Percentiles rank a stretch among this genome's conserved stretches.
phyloP scores from a whole-genome alignment of 2,888 invertebrate genomes.

The Latrodectus hesperus region DNA sequence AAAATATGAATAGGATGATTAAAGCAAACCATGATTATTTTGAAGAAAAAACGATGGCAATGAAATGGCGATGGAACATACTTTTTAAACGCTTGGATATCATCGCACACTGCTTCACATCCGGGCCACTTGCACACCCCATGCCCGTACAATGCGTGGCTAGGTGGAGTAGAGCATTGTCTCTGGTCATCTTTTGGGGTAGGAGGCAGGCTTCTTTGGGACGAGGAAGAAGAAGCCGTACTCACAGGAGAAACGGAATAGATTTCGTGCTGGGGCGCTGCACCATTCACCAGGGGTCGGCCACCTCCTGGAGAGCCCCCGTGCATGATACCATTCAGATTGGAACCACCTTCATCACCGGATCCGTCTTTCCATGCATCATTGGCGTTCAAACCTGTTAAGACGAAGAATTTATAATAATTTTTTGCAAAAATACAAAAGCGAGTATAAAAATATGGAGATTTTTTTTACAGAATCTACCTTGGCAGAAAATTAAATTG shows the following conservation, averaged over 20 bases:
- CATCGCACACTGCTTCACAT: slow-evolving; percentile 94
- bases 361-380: slow-evolving; percentile 67
- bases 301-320: slow-evolving; percentile 38
- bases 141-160: slow-evolving; percentile 85
- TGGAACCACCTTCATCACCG: slow-evolving; percentile 26
- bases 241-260: slow-evolving; percentile 57
- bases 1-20: too few species aligned
- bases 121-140: slow-evolving; percentile 99
- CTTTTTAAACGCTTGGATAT: slow-evolving; percentile 89
- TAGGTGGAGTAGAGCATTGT: slow-evolving; percentile 43
- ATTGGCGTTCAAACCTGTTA: slow-evolving; percentile 60
- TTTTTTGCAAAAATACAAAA: neutral
- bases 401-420: neutral
- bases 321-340: slow-evolving; percentile 52
- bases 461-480: too few species aligned
- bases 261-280: slow-evolving; percentile 48
- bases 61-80: neutral
- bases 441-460: too few species aligned
- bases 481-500: too few species aligned
- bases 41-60: neutral
- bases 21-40: neutral
- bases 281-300: slow-evolving; percentile 51
- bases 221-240: slow-evolving; percentile 48
- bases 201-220: slow-evolving; percentile 51
- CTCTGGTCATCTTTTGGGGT: slow-evolving; percentile 73